Conservation (phyloP, 2,113 vertebrate species). For the Anoura caudifer region DNA sequence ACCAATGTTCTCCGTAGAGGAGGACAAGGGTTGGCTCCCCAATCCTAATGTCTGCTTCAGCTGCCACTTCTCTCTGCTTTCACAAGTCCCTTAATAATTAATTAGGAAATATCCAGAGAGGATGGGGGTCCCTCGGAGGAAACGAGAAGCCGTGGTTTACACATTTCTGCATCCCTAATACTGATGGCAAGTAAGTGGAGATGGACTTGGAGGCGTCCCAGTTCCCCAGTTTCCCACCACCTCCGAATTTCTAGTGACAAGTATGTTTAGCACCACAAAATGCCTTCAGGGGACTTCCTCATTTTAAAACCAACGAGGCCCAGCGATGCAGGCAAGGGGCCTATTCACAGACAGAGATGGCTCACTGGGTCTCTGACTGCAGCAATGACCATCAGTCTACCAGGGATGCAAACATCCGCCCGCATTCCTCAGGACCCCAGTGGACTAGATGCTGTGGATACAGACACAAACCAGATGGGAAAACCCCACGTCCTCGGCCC, state of each 20-base stretch:
- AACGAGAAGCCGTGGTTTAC: accelerated
- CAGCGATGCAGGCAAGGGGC: background rate
- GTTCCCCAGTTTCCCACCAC: background rate
- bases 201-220: accelerated
- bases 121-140: background rate
- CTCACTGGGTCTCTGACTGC: background rate
- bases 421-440: accelerated
- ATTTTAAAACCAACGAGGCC: background rate
- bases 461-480: background rate
- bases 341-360: accelerated
- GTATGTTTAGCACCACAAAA: background rate
- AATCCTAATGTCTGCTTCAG: accelerated
- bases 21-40: background rate
- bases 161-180: background rate
- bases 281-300: background rate
- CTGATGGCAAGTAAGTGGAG: background rate
- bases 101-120: background rate
- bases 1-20: accelerated
- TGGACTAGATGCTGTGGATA: background rate
- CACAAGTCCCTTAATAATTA: background rate
- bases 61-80: background rate
- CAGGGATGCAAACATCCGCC: accelerated
- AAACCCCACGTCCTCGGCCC: accelerated
- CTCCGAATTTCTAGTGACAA: background rate
- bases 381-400: accelerated